These are phyloP conservation scores for Xylota sylvarum DNA, from an alignment of 2,888 invertebrate genomes.

Conservation along the genomic window DNA sequence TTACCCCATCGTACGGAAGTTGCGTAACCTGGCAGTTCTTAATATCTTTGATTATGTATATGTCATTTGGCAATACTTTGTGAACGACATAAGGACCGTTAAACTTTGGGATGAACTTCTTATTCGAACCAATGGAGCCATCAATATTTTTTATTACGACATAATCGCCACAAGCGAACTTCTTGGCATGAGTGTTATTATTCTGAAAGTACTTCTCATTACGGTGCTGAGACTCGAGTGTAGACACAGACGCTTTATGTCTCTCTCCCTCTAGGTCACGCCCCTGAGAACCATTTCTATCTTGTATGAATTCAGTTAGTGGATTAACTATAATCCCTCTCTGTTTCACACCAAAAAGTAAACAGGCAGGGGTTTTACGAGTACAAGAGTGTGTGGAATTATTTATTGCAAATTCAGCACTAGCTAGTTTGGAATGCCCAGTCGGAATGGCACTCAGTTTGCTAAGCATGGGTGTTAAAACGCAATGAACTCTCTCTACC, in stretches of 20 bases:
- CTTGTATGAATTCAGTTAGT: too few relatives aligned
- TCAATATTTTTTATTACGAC: not conserved
- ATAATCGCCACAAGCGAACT: constrained; percentile 1
- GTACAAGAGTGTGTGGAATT: not conserved
- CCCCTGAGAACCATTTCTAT: too few relatives aligned
- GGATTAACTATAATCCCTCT: not conserved
- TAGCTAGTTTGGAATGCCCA: too few relatives aligned
- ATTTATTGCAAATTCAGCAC: constrained; percentile 34
- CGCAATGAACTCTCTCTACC: constrained; percentile 22
- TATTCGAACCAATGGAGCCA: not conserved
- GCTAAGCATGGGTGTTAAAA: not conserved
- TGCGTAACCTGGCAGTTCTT: too few relatives aligned
- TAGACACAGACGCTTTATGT: not conserved
- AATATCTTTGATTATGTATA: too few relatives aligned
- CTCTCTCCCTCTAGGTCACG: not conserved
- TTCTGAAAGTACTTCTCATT: not conserved
- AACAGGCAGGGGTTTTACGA: not conserved
- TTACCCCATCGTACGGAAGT: too few relatives aligned
- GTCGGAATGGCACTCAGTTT: too few relatives aligned
- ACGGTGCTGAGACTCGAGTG: not conserved
- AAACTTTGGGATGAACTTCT: not conserved
- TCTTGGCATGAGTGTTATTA: not conserved
- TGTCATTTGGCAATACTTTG: too few relatives aligned
- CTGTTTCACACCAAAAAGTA: not conserved
- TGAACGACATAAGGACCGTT: too few relatives aligned